Base-by-base conservation (phyloP, 2,888 invertebrate species). In the Chironomus riparius region DNA sequence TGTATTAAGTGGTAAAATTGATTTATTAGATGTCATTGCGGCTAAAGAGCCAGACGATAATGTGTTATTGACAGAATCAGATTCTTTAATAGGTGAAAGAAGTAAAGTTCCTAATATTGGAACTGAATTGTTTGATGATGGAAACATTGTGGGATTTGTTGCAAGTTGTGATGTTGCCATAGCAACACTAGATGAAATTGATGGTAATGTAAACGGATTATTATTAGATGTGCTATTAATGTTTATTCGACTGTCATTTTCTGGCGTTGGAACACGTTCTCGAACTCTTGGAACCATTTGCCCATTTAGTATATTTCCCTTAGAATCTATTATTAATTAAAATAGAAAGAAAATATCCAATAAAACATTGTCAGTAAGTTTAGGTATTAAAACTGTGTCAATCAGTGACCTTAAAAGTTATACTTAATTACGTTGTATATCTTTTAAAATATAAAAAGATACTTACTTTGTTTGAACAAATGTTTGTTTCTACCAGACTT, bases 211-310 rank as follows among this genome's bases (percentile, higher is more conserved):
- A 85, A 85, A 78, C 85, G 85, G 47, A 76, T 74, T 69, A 24
- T 76, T 50, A 85, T 77, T 77, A 47, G 78, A 78, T 68, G 78
- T 70, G 21, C 76, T 77, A 21, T 83, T 22, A 77, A 76, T 1
- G 56, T 78, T 87, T 65, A 91, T 83, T 76, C 90, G 86, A 81
- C 88, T 88, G 80, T 92, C 92, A 76, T 90, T 87, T 82, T 94
- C 94, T 0, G 94, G 94, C 6, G 94, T 94, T 56, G 94, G 94
- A 79, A 95, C 94, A 74, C 94, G 87, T n/a, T 94, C 94, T 76
- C 94, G 87, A 81, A 91, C 91, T 81, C 91, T 91, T 77, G 6
- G 90, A 88, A 48, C 85, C 13, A 87, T 88, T 0, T 89, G 85
- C 4, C 91, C 91, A 82, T 91, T 92, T 79, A 92, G 86, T 12